A percentile compares a stretch with the other conserved stretches of the same genome.
These are phyloP conservation scores for Anagrus nilaparvatae DNA, from an alignment of 1,140 invertebrate species.

Conservation along the genomic window DNA sequence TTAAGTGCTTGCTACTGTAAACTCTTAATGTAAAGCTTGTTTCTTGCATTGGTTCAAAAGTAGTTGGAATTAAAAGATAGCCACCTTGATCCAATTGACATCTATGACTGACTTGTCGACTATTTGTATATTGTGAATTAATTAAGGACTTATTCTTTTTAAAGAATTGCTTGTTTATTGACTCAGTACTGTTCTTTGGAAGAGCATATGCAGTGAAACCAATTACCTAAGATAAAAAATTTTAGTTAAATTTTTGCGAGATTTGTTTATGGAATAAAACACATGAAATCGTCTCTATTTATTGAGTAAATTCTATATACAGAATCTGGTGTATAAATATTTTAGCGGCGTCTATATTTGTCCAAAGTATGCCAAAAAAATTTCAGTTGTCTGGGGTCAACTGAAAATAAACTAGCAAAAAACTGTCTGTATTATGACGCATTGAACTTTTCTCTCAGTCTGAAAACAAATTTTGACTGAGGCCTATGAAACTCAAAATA, in stretches of 20 bases:
- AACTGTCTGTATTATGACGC: too few relatives aligned
- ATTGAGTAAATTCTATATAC: too few relatives aligned
- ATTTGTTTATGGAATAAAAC: neutral
- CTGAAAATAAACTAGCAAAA: too few relatives aligned
- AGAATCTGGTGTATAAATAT: too few relatives aligned
- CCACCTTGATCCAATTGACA: slow-evolving; percentile 74
- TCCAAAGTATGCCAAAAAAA: too few relatives aligned
- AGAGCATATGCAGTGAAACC: slow-evolving; percentile 84
- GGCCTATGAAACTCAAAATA: too few relatives aligned
- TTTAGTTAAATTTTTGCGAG: neutral
- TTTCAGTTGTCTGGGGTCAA: too few relatives aligned
- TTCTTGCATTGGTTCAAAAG: slow-evolving; percentile 84
- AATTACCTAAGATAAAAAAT: slow-evolving; percentile 53
- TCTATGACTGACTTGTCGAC: slow-evolving; percentile 72
- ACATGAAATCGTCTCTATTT: too few relatives aligned
- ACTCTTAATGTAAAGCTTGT: slow-evolving; percentile 74
- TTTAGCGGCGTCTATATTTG: too few relatives aligned
- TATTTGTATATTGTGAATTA: slow-evolving; percentile 88
- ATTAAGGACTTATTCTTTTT: slow-evolving; percentile 80
- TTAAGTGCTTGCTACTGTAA: slow-evolving; percentile 72
- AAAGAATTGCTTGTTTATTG: slow-evolving; percentile 66
- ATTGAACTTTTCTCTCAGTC: too few relatives aligned
- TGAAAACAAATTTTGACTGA: too few relatives aligned
- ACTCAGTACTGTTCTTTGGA: slow-evolving; percentile 58
- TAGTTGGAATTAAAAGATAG: slow-evolving; percentile 81